Conservation (phyloP, 2,797 vertebrate genomes). For the Schizothorax lantsangensis region DNA sequence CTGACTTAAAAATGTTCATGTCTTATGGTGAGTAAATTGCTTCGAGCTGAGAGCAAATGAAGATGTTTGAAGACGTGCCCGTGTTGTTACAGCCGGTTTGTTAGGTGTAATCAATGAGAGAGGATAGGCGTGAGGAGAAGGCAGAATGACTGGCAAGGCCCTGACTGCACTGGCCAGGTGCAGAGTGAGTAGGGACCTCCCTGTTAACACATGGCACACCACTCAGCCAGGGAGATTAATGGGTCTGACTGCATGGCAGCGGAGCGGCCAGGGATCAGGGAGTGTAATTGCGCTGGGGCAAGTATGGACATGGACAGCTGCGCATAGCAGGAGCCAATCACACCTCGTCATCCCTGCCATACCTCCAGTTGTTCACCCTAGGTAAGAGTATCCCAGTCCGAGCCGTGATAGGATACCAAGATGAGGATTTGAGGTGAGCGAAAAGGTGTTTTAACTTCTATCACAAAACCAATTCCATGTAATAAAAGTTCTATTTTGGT, state of each 20-base stretch:
- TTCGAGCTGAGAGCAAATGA: constrained; percentile 34
- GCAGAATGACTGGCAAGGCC: constrained; percentile 78
- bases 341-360: constrained; percentile 71
- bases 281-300: constrained; percentile 83
- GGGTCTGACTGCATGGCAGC: constrained; percentile 80
- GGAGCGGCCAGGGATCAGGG: constrained; percentile 78
- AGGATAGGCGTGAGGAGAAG: constrained; percentile 60
- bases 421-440: constrained; percentile 48
- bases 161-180: constrained; percentile 74
- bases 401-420: constrained; percentile 62
- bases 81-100: constrained; percentile 53
- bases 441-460: constrained; percentile 51
- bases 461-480: constrained; percentile 34
- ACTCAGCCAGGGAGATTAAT: constrained; percentile 84
- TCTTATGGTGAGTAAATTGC: constrained; percentile 16
- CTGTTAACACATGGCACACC: constrained; percentile 78
- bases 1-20: not conserved
- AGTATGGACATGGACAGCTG: constrained; percentile 83
- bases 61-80: constrained; percentile 38
- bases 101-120: constrained; percentile 58
- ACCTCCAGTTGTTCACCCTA: constrained; percentile 76
- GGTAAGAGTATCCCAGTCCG: constrained; percentile 65
- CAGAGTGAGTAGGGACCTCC: constrained; percentile 70
- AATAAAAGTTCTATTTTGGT: constrained; percentile 43
- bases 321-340: constrained; percentile 84